These are phyloP conservation scores for Formica exsecta DNA, from an alignment of 1,140 invertebrate species.

Conservation along the genomic window DNA sequence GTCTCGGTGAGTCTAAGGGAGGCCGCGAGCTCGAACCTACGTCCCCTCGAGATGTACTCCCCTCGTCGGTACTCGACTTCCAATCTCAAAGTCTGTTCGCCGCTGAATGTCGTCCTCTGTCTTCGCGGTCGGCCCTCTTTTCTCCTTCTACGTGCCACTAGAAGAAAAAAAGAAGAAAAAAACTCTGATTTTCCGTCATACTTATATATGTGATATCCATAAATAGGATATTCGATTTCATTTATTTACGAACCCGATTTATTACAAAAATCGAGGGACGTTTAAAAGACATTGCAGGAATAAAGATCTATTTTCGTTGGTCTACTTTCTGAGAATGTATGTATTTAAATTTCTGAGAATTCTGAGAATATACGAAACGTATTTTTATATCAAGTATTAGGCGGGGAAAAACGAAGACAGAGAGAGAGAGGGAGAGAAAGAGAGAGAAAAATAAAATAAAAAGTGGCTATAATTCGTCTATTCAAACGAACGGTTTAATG, in stretches of 20 bases:
- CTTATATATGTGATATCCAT: not conserved
- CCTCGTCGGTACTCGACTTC: slow-evolving; percentile 96
- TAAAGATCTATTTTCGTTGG: not conserved
- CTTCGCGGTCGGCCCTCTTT: slow-evolving; percentile 94
- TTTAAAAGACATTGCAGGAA: not conserved
- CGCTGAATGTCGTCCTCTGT: slow-evolving; percentile 97
- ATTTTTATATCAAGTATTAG: not conserved
- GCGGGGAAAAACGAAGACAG: no score
- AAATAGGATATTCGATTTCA: not conserved
- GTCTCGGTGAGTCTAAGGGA: slow-evolving; percentile 95
- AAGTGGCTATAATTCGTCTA: not conserved
- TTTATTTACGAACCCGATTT: not conserved
- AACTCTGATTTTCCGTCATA: not conserved
- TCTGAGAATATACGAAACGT: no score
- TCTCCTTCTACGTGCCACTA: slow-evolving; percentile 94
- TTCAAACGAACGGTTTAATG: not conserved
- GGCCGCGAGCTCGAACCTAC: slow-evolving; percentile 95
- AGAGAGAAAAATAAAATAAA: not conserved
- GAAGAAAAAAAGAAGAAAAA: not conserved
- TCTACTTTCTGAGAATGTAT: no score
- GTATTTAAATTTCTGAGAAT: no score
- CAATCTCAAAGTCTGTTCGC: slow-evolving; percentile 95
- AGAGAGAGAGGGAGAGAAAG: no score
- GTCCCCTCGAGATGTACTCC: slow-evolving; percentile 95
- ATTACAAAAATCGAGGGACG: not conserved